phyloP scores from a whole-genome alignment of 2,797 vertebrate genomes.

The Hapalemur alaotrensis region DNA sequence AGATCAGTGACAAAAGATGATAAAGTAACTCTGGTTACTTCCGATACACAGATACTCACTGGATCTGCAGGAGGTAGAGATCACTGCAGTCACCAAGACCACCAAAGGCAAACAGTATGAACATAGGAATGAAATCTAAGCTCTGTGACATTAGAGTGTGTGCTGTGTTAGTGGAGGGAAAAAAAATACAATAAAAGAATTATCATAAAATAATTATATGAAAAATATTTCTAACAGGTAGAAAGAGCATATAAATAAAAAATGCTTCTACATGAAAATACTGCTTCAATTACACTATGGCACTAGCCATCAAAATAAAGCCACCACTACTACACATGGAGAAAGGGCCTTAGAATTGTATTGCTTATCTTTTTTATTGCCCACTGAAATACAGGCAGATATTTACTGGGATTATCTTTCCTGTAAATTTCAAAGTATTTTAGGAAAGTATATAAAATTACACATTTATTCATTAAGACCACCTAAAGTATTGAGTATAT shows the following conservation, averaged over 20 bases:
- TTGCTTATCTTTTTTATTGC: neutral
- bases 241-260: neutral
- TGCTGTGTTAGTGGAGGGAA: neutral
- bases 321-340: neutral
- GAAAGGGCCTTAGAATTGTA: neutral
- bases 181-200: neutral
- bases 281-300: neutral
- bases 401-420: neutral
- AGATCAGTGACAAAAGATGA: neutral
- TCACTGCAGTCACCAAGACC: neutral
- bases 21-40: neutral
- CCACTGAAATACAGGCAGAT: neutral
- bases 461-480: neutral
- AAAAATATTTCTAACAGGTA: neutral
- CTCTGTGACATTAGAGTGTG: neutral
- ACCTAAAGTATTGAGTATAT: neutral
- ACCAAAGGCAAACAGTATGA: neutral
- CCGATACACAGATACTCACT: neutral
- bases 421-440: slow-evolving; percentile 39
- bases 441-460: neutral
- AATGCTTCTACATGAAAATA: neutral
- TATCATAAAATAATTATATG: neutral
- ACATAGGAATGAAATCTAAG: neutral
- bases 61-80: neutral
- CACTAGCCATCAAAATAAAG: neutral